Base-by-base conservation (phyloP, 2,888 invertebrate genomes). In the Caenorhabditis japonica region DNA sequence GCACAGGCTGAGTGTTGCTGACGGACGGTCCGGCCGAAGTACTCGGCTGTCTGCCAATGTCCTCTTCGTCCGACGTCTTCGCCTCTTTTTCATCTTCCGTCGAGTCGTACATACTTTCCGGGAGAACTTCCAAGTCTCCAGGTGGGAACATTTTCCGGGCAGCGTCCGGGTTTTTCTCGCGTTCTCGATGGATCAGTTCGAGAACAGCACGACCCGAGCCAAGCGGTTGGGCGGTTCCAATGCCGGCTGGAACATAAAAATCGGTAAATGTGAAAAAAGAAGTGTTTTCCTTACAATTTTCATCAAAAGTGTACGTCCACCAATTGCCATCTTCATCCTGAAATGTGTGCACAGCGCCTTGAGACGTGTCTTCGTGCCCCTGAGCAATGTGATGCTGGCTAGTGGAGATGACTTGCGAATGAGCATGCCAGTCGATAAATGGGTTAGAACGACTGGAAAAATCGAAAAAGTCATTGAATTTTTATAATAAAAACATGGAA, bases 251-350 rank as follows among this genome's bases (percentile, higher is more conserved):
- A 43, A 64, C 46, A 17, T 10, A 8, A 23, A 49, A 5, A n/a
- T n/a, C n/a, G n/a, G n/a, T n/a, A n/a, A n/a, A n/a, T 25, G 34
- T 13, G 7, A 15, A 10, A 19, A 30, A 17, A 30, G 23, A 38
- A 51, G 1, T 1, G n/a, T n/a, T n/a, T n/a, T n/a, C n/a, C 44
- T 47, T 5, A 79, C 92, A 92, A 81, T 92, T 92, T 83, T 93
- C 93, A 83, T 94, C 93, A 87, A 94, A 94, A 0, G 93, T 93
- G 84, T 93, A 93, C 0, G 93, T 93, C 89, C 93, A 91, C 93
- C 94, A 94, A 84, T 93, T 93, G 46, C 90, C 90, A 30, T 86
- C 81, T 44, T 84, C 85, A 58, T 87, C 87, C 76, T 87, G 84
- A 43, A 86, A 85, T 3, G 84, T 84, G 51, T 83, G 84, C 8